A percentile compares a stretch with the other conserved stretches of the same genome.
These are phyloP conservation scores for Mixornis gularis DNA, from an alignment of 2,113 vertebrate genomes.

Conservation along the genomic window DNA sequence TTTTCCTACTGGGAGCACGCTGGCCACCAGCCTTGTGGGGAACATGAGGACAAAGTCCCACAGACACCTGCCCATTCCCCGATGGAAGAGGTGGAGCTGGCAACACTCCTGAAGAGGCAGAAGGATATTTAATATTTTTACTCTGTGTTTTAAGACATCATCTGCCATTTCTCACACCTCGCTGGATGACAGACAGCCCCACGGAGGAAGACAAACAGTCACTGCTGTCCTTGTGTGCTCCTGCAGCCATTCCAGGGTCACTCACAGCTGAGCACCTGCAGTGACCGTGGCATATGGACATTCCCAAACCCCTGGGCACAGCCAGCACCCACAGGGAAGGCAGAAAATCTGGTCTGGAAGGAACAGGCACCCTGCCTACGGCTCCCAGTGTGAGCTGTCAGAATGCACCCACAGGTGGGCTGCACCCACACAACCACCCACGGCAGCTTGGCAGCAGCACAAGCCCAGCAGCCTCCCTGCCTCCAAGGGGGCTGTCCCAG, in stretches of 20 bases:
- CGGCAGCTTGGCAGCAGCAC: neutral
- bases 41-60: neutral
- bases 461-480: neutral
- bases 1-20: fast-evolving
- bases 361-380: neutral
- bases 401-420: fast-evolving
- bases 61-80: neutral
- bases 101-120: neutral
- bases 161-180: neutral
- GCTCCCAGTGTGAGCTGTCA: neutral
- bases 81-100: slow-evolving; percentile 9
- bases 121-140: slow-evolving; percentile 6
- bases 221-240: neutral
- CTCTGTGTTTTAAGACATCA: slow-evolving; percentile 23
- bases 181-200: neutral
- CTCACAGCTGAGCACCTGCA: neutral
- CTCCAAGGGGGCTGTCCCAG: neutral
- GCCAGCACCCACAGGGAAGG: neutral
- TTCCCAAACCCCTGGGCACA: neutral
- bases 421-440: neutral
- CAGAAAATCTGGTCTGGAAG: neutral
- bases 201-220: neutral
- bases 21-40: neutral
- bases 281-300: fast-evolving
- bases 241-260: neutral